Percentiles rank a stretch among this genome's conserved stretches.
phyloP scores from a whole-genome alignment of 2,113 vertebrate genomes.

The Malurus cyaneus region DNA sequence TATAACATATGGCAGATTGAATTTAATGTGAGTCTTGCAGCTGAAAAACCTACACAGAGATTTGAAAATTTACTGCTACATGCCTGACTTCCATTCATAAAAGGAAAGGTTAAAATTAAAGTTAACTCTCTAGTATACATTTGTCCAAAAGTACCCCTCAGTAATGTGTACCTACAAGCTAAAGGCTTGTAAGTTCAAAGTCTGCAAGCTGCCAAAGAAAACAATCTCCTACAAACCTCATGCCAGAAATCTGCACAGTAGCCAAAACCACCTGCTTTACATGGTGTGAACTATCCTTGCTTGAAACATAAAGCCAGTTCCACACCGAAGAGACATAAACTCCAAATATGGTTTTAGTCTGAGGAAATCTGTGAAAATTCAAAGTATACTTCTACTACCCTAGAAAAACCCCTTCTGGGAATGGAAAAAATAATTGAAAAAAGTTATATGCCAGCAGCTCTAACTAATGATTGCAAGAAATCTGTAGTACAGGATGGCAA shows the following conservation, averaged over 20 bases:
- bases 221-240: neutral
- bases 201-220: neutral
- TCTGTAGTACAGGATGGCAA: neutral
- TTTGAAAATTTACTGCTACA: constrained; percentile 21
- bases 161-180: neutral
- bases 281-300: neutral
- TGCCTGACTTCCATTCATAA: constrained; percentile 11
- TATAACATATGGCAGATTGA: constrained; percentile 44
- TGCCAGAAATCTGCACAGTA: neutral
- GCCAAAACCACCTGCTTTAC: neutral
- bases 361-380: neutral
- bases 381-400: neutral
- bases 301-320: neutral
- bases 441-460: neutral
- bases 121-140: neutral
- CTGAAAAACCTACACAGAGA: constrained; percentile 22
- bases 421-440: neutral
- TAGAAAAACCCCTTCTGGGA: neutral
- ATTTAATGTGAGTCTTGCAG: constrained; percentile 22
- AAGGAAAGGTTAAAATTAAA: constrained; percentile 18
- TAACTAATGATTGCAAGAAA: neutral
- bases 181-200: neutral
- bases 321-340: neutral
- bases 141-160: neutral
- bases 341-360: neutral